Conservation (phyloP, 2,888 invertebrate genomes). For the Ophion obscuratus region DNA sequence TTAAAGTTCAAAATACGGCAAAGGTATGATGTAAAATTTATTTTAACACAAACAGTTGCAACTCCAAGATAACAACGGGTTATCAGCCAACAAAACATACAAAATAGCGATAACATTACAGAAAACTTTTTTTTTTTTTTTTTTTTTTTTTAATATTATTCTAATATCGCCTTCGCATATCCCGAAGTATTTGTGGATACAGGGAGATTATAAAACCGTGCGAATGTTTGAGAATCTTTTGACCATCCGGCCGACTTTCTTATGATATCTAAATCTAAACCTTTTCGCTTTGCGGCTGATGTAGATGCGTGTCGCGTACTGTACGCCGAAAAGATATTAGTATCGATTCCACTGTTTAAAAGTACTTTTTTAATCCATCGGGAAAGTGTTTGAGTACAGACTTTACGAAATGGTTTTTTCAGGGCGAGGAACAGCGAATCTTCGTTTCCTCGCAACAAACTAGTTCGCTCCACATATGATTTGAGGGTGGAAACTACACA, state of each 20-base stretch:
- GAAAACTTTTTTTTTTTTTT: no score
- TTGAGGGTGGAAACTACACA: no score
- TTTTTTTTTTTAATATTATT: not conserved
- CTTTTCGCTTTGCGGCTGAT: constrained; percentile 23
- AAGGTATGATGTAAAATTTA: constrained; percentile 29
- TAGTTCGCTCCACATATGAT: no score
- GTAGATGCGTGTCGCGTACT: constrained; percentile 29
- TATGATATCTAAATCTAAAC: constrained; percentile 40
- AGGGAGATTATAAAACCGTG: constrained; percentile 35
- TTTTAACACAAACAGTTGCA: constrained; percentile 35
- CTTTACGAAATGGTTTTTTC: no score
- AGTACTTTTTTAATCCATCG: no score
- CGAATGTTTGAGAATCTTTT: constrained; percentile 41
- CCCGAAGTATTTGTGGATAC: constrained; percentile 20
- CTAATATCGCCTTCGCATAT: constrained; percentile 32
- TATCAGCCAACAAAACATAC: constrained; percentile 3
- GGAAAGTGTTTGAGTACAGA: no score
- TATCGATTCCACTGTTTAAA: constrained; percentile 29
- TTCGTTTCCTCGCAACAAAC: no score
- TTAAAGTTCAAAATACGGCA: constrained; percentile 36
- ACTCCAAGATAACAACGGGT: constrained; percentile 16
- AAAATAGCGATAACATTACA: constrained; percentile 15
- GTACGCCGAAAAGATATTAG: constrained; percentile 18
- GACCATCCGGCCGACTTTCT: constrained; percentile 34
- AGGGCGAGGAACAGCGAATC: no score